A percentile compares a stretch with the other conserved stretches of the same genome.
Conservation (phyloP, 2,888 invertebrate species). For the Watsonalla cultraria region DNA sequence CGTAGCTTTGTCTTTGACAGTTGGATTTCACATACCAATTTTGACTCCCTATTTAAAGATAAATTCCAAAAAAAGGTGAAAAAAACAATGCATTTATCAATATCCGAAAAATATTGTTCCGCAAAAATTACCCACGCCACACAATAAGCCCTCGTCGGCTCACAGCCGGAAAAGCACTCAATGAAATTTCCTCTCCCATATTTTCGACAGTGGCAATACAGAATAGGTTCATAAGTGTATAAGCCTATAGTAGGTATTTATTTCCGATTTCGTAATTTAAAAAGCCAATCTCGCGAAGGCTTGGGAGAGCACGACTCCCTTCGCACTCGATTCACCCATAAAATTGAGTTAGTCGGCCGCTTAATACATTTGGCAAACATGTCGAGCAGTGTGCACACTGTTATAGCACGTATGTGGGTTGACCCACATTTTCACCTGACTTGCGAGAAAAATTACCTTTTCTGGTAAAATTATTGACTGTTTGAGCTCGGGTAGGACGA, state of each 20-base stretch:
- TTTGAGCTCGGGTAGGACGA: not conserved
- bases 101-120: no score
- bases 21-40: no score
- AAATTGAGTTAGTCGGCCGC: constrained; percentile 59
- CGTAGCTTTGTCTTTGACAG: no score
- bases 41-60: no score
- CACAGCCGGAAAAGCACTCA: not conserved
- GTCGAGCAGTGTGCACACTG: constrained; percentile 12
- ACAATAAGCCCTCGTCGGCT: no score
- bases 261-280: constrained; percentile 35
- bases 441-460: not conserved
- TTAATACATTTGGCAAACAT: constrained; percentile 63
- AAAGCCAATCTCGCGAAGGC: constrained; percentile 40
- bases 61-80: no score
- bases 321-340: constrained; percentile 51
- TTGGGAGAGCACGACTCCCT: constrained; percentile 30
- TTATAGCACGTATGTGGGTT: not conserved
- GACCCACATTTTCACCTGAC: not conserved
- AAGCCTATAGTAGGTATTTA: constrained; percentile 13
- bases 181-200: not conserved
- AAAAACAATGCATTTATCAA: no score
- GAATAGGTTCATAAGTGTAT: not conserved
- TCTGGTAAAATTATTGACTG: not conserved
- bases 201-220: not conserved
- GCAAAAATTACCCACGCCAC: no score